Evolutionary conservation across 1,140 invertebrate species (phyloP).

Genomic region (Lineus longissimus): DNA sequence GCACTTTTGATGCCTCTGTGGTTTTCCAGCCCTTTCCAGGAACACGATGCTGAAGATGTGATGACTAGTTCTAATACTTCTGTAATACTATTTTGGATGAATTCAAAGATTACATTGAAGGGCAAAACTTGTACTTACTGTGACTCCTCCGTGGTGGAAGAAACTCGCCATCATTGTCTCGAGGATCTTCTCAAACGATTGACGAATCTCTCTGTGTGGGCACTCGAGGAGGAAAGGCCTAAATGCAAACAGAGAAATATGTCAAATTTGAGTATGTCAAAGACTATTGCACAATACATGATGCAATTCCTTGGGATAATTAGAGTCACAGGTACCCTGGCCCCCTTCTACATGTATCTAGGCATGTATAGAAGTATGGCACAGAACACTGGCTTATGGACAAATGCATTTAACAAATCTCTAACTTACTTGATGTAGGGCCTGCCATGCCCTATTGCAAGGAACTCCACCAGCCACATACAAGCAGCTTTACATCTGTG

Average conservation of each 20-base stretch:
- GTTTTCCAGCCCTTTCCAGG: too few species aligned
- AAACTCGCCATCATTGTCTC: conserved; percentile 42
- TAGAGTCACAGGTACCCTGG: too few species aligned
- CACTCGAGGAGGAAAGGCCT: conserved; percentile 56
- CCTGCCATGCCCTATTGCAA: conserved; percentile 45
- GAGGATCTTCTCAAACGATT: conserved; percentile 46
- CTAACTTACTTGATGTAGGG: conserved; percentile 51
- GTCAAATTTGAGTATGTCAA: too few species aligned
- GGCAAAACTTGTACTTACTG: conserved; percentile 37
- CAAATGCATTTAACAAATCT: not conserved
- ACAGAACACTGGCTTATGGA: not conserved
- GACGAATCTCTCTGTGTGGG: conserved; percentile 52
- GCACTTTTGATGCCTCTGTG: too few species aligned
- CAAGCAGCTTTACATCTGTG: conserved; percentile 45
- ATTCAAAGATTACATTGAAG: too few species aligned
- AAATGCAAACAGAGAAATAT: conserved; percentile 16
- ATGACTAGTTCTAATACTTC: too few species aligned
- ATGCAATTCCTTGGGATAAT: too few species aligned
- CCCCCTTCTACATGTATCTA: too few species aligned
- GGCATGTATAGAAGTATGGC: too few species aligned
- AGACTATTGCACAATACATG: too few species aligned
- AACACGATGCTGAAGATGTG: too few species aligned
- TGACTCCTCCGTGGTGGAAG: conserved; percentile 40
- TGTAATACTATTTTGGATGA: too few species aligned
- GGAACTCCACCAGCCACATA: conserved; percentile 52